A percentile compares a stretch with the other conserved stretches of the same genome.
Conservation (phyloP, 2,888 invertebrate genomes). For the Eupithecia tripunctaria region DNA sequence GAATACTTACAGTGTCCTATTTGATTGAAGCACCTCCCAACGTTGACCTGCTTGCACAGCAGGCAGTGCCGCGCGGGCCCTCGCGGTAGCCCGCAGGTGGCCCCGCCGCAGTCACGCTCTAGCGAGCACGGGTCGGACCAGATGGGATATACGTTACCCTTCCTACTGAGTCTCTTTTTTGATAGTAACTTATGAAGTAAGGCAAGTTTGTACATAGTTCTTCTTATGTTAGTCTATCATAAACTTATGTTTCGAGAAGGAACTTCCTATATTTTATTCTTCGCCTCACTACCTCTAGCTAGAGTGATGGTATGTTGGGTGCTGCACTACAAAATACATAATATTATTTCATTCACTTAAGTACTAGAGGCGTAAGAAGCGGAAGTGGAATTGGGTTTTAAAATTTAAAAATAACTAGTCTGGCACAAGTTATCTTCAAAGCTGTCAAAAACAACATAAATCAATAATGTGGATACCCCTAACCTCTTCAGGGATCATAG, state of each 20-base stretch:
- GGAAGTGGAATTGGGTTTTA: background rate
- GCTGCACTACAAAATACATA: too few species aligned
- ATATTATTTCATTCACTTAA: too few species aligned
- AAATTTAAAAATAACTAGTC: background rate
- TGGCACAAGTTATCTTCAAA: background rate
- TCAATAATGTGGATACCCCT: background rate
- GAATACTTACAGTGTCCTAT: background rate
- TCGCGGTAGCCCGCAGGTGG: background rate
- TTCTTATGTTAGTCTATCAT: background rate
- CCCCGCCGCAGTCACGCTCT: constrained; percentile 5
- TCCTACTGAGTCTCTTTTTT: background rate
- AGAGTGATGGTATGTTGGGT: background rate
- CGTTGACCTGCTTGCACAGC: constrained; percentile 15
- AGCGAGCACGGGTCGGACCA: constrained; percentile 2
- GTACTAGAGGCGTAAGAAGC: background rate
- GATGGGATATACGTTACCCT: constrained; percentile 22
- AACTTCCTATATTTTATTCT: too few species aligned
- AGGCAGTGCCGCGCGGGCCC: background rate
- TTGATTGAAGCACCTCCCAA: background rate
- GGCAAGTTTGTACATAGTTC: background rate
- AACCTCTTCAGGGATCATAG: background rate
- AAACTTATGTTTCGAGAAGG: too few species aligned
- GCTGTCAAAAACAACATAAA: background rate
- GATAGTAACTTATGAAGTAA: background rate
- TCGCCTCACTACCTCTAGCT: too few species aligned